These are phyloP conservation scores for Netelia melanura DNA, from an alignment of 2,888 invertebrate species.

Conservation along the genomic window DNA sequence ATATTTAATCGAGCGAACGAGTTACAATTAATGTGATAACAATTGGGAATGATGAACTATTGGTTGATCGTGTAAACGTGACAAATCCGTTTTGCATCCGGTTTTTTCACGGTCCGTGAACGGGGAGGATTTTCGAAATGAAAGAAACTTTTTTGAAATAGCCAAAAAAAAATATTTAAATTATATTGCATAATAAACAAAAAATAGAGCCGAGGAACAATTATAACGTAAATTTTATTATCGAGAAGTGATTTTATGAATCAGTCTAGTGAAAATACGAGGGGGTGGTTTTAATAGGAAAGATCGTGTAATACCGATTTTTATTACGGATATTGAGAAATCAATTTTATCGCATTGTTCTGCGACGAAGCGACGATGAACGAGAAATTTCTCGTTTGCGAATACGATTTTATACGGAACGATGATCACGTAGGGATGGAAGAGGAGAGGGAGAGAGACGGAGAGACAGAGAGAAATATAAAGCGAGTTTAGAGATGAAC, in stretches of 20 bases:
- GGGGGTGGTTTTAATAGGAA: too few species aligned
- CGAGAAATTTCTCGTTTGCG: constrained; percentile 35
- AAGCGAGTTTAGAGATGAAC: background rate
- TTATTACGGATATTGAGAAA: background rate
- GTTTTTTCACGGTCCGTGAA: too few species aligned
- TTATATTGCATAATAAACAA: too few species aligned
- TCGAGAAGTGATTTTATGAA: too few species aligned
- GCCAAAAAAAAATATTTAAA: too few species aligned
- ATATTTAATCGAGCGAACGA: constrained; percentile 13
- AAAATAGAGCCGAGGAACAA: too few species aligned
- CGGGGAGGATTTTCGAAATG: too few species aligned
- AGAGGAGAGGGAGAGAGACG: constrained; percentile 2
- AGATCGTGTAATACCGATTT: too few species aligned
- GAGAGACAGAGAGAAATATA: background rate
- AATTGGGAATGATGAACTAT: constrained; percentile 23
- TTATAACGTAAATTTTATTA: too few species aligned
- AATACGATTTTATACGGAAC: constrained; percentile 6
- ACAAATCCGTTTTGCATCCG: background rate
- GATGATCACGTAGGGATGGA: background rate
- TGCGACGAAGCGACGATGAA: constrained; percentile 7
- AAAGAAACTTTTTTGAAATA: too few species aligned
- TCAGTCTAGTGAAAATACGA: too few species aligned
- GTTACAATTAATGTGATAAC: constrained; percentile 54
- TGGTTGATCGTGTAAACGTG: background rate
- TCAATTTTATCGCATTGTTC: constrained; percentile 18